Evolutionary conservation across 2,888 invertebrate genomes (phyloP).

Genomic region (Ectropis crepuscularia): DNA sequence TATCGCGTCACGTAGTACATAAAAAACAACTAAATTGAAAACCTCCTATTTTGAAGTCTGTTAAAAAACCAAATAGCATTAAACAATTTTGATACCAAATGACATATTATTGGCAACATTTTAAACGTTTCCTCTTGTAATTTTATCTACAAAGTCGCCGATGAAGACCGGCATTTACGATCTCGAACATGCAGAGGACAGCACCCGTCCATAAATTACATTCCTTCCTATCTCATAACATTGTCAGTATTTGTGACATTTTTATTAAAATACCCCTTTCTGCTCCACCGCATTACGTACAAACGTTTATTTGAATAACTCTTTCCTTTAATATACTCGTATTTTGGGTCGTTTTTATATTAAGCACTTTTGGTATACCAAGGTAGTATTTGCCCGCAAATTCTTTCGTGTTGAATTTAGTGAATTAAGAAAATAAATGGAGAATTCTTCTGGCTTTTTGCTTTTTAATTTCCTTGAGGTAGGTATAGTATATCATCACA

Average conservation of each 20-base stretch:
- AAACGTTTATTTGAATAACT: slow-evolving; percentile 22
- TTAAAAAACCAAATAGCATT: background rate
- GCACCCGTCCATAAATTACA: slow-evolving; percentile 27
- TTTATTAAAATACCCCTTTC: slow-evolving; percentile 28
- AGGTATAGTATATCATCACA: no score
- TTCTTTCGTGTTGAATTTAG: no score
- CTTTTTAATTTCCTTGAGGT: no score
- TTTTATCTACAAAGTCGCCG: slow-evolving; percentile 19
- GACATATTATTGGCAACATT: slow-evolving; percentile 3
- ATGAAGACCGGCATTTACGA: slow-evolving; percentile 35
- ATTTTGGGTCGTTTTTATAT: background rate
- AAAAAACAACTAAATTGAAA: no score
- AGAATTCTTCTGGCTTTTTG: no score
- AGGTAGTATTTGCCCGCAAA: no score
- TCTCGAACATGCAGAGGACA: slow-evolving; percentile 15
- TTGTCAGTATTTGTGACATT: slow-evolving; percentile 28
- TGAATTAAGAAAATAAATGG: no score
- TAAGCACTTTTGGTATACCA: no score
- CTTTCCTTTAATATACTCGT: slow-evolving; percentile 7
- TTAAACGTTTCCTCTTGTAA: background rate
- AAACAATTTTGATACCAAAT: background rate
- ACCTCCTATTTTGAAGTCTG: no score
- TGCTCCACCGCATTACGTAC: slow-evolving; percentile 11
- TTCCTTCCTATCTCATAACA: slow-evolving; percentile 27
- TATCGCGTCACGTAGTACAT: no score